Percentiles rank a stretch among this genome's conserved stretches.
These are phyloP conservation scores for Stomatorhinus ivindoensis DNA, from an alignment of 2,113 vertebrate species.

Conservation along the genomic window DNA sequence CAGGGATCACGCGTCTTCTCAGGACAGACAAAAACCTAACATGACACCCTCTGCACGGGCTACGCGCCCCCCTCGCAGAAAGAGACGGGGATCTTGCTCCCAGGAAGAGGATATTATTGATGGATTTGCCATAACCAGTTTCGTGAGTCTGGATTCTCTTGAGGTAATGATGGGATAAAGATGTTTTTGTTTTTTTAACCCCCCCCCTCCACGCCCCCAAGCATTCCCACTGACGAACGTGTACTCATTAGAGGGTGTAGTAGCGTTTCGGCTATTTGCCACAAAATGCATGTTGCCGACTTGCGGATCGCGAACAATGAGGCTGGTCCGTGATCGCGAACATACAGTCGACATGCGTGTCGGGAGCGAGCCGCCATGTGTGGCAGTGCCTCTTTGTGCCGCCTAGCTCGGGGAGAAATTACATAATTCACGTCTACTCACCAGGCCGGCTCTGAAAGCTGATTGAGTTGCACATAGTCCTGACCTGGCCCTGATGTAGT, in stretches of 20 bases:
- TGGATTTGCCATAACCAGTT: constrained; percentile 71
- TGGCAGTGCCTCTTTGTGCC: background rate
- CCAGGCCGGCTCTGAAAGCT: background rate
- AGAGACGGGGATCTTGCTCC: constrained; percentile 63
- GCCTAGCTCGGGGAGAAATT: background rate
- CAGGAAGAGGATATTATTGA: constrained; percentile 72
- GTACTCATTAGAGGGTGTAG: background rate
- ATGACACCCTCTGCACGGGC: constrained; percentile 29
- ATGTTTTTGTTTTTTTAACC: background rate
- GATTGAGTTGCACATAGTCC: background rate
- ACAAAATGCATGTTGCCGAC: background rate
- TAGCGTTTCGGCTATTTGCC: background rate
- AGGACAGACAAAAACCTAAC: constrained; percentile 39
- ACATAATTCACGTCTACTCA: background rate
- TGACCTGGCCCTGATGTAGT: background rate
- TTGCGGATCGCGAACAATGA: background rate
- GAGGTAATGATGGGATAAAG: constrained; percentile 50
- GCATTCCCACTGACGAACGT: background rate
- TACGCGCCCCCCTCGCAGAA: constrained; percentile 53
- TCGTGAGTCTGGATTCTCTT: constrained; percentile 64
- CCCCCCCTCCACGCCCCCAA: background rate
- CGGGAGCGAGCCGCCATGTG: background rate
- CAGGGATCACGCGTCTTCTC: constrained; percentile 55
- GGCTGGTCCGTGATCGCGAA: background rate
- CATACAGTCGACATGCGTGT: background rate